Evolutionary conservation across 2,888 invertebrate species (phyloP), one percentile per base, ranked within the genome.

Genomic region (Glaucopsyche alexis): DNA sequence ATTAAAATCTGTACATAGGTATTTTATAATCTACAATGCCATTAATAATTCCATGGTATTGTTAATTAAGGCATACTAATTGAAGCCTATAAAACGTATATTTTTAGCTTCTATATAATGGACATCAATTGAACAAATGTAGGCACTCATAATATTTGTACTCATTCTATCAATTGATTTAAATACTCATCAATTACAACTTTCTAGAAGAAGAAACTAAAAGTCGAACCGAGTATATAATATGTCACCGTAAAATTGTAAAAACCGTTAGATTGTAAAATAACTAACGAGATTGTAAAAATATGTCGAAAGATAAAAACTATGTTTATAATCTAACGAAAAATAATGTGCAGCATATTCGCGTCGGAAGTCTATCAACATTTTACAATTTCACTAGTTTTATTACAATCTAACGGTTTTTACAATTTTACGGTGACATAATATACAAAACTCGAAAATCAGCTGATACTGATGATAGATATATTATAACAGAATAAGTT

Each of bases 31-130:
- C 13, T 29, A 60, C 38, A 29, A 60, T 38, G 29, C 7, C 60
- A 7, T 60, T 29, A 60, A 7, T 29, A 13, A 60, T 38, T 38
- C 60, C 29, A 14, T 13, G 13, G 13, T 60, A 60, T 29, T 60
- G 60, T 60, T 60, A 60, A 60, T 60, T 60, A 60, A 29, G 29
- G 29, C 60, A 29, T 60, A 60, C 60, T 60, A 60, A 60, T 60
- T 60, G 60, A 38, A 60, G 29, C 60, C 60, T 38, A 60, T 60
- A 60, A 60, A 60, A 60, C 29, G 13, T 60, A 29, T 60, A 60
- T 60, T 29, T 60, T 38, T 60, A 60, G 60, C 13, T 29, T 60
- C 29, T 60, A 38, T 60, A 60, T 60, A 7, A 60, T 60, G 60
- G 60, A 29, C 2, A 6, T 60, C 60, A 60, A 60, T 60, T 60